Percentiles rank a stretch among this genome's conserved stretches.
Evolutionary conservation across 2,888 invertebrate genomes (phyloP).

Genomic region (Imbricaverruca yamaguchii): DNA sequence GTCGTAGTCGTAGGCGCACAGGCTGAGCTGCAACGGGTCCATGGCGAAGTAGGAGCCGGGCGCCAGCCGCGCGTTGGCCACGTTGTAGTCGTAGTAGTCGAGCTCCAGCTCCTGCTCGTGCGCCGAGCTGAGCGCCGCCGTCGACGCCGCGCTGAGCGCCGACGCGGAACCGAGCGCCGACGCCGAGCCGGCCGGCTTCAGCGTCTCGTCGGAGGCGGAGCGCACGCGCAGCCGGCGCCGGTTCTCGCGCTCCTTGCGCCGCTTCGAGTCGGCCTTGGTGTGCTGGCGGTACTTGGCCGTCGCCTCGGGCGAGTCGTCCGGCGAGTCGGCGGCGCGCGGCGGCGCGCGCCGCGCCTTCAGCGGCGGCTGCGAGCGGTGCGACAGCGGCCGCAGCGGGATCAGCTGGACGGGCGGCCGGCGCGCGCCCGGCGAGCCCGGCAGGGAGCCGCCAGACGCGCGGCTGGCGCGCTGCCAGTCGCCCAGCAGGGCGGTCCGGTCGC

Average conservation of each 20-base stretch:
- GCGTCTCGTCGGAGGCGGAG: neutral
- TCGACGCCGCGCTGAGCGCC: neutral
- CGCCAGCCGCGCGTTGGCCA: slow-evolving; percentile 37
- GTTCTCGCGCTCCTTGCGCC: neutral
- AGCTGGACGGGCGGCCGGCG: neutral
- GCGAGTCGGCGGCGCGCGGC: neutral
- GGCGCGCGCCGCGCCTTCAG: neutral
- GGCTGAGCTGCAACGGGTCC: slow-evolving; percentile 33
- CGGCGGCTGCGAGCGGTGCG: neutral
- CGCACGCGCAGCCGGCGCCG: neutral
- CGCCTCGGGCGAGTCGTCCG: neutral
- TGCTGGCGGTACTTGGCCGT: neutral
- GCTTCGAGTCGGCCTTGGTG: neutral
- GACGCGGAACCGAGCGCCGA: neutral
- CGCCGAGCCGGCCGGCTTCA: neutral
- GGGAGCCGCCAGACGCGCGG: neutral
- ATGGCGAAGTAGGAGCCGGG: slow-evolving; percentile 38
- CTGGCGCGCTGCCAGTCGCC: neutral
- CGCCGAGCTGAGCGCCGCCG: neutral
- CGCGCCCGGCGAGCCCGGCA: neutral
- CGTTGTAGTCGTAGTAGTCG: slow-evolving; percentile 39
- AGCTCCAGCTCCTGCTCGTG: slow-evolving; percentile 37
- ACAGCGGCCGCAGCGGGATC: neutral
- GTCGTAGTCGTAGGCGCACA: slow-evolving; percentile 10
- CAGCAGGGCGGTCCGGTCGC: neutral